Conservation (phyloP, 2,113 vertebrate genomes). For the Antigone vipio region DNA sequence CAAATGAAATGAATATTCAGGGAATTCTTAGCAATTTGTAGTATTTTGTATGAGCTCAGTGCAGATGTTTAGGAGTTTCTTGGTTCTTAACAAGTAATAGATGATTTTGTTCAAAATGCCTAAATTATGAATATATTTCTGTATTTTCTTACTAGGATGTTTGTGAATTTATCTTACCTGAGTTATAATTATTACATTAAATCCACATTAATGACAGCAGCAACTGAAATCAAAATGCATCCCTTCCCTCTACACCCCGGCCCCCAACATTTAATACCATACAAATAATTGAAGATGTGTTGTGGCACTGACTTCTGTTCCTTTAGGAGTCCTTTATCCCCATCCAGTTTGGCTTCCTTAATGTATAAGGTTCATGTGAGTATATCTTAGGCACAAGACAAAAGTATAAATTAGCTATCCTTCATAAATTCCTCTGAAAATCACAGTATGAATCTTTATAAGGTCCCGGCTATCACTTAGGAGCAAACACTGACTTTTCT, state of each 20-base stretch:
- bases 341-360: neutral
- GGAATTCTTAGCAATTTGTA: conserved; percentile 5
- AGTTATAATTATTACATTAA: neutral
- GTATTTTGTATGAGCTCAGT: neutral
- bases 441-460: neutral
- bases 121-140: neutral
- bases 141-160: neutral
- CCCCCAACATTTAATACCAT: neutral
- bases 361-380: neutral
- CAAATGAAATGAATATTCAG: conserved; percentile 22
- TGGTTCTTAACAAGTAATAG: neutral
- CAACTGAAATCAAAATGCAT: neutral
- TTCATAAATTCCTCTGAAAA: neutral
- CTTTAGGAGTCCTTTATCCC: neutral
- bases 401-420: neutral
- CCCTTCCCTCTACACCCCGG: rapidly evolving
- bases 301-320: neutral
- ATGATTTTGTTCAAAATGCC: neutral
- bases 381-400: neutral
- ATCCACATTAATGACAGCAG: neutral
- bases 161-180: neutral
- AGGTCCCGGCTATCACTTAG: neutral
- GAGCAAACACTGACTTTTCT: neutral
- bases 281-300: too few species aligned
- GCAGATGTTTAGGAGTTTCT: neutral